Base-by-base conservation (phyloP, 2,113 vertebrate species). In the Pseudorasbora parva region DNA sequence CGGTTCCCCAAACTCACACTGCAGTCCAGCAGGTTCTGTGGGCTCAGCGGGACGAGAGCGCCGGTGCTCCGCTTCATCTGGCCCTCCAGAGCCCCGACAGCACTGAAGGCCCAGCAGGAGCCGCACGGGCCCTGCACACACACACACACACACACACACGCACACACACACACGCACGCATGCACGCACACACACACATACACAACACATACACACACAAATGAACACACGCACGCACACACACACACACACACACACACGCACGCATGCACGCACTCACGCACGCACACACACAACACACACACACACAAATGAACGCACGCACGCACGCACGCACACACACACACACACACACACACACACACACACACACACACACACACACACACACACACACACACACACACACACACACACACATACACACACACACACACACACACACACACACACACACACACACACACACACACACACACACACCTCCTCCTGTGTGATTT, bases 11-110 rank as follows among this genome's bases (percentile, higher is more conserved):
- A 93, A 0, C n/a, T 80, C 17, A 12, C 77, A 8, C 94, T 93
- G 90, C 97, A 97, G 86, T 97, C 97, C n/a, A 98, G 90, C 51
- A 98, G 90, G 89, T 98, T 98, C 92, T 98, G 97, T 1, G 91
- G 84, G 47, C 96, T 98, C 78, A 98, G 92, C 0, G 95, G 92
- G 11, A 96, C 92, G 41, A 97, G 83, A n/a, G 86, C 80, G 3
- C 96, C 95, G 0, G 94, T 95, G 56, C 71, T 89, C 87, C 92
- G 92, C 88, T 93, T 96, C 91, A 96, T 84, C 87, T 97, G 97
- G 0, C 88, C 96, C 56, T 98, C 97, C 0, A 98, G 93, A 1
- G 96, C 95, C 12, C 96, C 97, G 69, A 94, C 86, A 0, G 96
- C 93, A 25, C 96, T 97, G 93, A 97, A 97, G 0, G 96, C 96